Evolutionary conservation across 2,888 invertebrate species (phyloP), one percentile per base, ranked within the genome.

Genomic region (Tanaodytes sp.): DNA sequence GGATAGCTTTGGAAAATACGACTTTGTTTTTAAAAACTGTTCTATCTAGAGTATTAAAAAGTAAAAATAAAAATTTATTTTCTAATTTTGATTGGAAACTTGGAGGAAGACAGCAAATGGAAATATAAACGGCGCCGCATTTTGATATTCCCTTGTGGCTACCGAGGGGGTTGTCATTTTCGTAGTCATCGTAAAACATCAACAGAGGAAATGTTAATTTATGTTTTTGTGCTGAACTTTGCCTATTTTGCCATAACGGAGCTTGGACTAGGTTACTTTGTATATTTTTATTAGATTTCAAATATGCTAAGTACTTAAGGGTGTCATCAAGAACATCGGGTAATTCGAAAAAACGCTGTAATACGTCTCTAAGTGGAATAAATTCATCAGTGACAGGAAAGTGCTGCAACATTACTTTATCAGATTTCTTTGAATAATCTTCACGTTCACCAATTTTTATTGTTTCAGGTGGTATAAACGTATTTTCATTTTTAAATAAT

Each of bases 31-130:
- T 48, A 39, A 70, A 68, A 33, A 57, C 8, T 42, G 30, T 39
- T 11, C 68, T 49, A 33, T 71, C 62, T 15, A 51, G 31, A 14
- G 49, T 49, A 46, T 73, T 71, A 30, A 59, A 68, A 18, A 73
- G 31, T 14, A 71, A 16, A 36, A 65, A 63, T 27, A 72, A 16
- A 43, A 75, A 71, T 18, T 37, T 51, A 23, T 48, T 48, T 0
- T 4, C 12, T 14, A 48, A 48, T 48, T 48, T 48, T 20, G 48
- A 48, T 19, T 14, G 19, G 12, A 48, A 36, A 12, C 36, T 3
- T 48, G 33, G 31, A 2, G 43, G 54, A 4, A 52, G 30, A 8
- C 20, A 49, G 3, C 12, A 27, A 19, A 51, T 42, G 16, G 16
- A 20, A 15, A 36, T 9, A 16, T 54, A 54, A 5, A 54, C 23